Percentiles rank a stretch among this genome's conserved stretches.
phyloP scores from a whole-genome alignment of 2,888 invertebrate genomes.

The Conus canariensis region DNA sequence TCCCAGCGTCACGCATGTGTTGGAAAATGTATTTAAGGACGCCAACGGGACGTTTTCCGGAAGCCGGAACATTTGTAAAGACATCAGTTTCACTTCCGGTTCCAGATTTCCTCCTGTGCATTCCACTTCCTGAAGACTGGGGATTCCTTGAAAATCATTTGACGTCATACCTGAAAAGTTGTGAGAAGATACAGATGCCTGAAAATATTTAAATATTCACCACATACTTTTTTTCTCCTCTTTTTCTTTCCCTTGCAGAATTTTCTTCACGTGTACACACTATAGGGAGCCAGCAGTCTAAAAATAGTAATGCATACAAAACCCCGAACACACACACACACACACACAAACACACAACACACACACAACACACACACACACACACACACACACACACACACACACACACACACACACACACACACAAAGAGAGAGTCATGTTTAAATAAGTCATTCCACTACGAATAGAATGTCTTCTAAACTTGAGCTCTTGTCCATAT shows the following conservation, averaged over 20 bases:
- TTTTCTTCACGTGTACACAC: not conserved
- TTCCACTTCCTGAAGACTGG: slow-evolving; percentile 30
- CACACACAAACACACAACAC: slow-evolving; percentile 10
- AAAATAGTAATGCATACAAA: not conserved
- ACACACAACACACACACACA: not conserved
- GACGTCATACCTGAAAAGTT: slow-evolving; percentile 17
- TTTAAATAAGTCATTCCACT: too few relatives aligned
- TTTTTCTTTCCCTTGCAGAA: not conserved
- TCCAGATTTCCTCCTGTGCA: slow-evolving; percentile 18
- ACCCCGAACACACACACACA: slow-evolving; percentile 1
- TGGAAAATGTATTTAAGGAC: not conserved
- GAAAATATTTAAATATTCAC: not conserved
- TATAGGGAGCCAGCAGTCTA: not conserved
- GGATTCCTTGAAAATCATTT: not conserved
- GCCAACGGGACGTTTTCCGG: slow-evolving; percentile 21
- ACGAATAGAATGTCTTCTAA: too few relatives aligned
- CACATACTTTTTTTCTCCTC: not conserved
- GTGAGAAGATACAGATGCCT: not conserved
- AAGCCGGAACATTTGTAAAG: slow-evolving; percentile 8
- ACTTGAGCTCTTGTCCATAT: too few relatives aligned
- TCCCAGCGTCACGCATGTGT: slow-evolving; percentile 17
- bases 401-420: too few relatives aligned
- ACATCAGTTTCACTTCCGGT: slow-evolving; percentile 35
- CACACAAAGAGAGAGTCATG: too few relatives aligned
- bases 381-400: slow-evolving; percentile 14